Conservation (phyloP, 1,140 invertebrate species). For the Formica exsecta region DNA sequence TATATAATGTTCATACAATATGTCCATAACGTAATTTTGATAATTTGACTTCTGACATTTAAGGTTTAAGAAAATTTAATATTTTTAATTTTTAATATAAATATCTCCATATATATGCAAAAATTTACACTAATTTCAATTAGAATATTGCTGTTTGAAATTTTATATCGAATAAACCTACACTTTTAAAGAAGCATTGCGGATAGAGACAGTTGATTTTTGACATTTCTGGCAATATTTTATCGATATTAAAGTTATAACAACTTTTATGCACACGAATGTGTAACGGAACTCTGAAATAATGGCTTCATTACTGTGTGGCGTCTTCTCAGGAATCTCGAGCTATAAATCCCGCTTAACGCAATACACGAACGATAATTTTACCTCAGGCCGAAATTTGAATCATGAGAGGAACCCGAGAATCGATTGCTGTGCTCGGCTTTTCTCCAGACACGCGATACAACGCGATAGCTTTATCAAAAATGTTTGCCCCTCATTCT, state of each 20-base stretch:
- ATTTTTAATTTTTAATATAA: slow-evolving; percentile 8
- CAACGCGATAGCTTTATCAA: slow-evolving; percentile 28
- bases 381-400: slow-evolving; percentile 44
- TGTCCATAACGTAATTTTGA: too few species aligned
- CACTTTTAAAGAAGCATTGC: background rate
- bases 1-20: too few species aligned
- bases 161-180: background rate
- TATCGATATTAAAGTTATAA: slow-evolving; percentile 8
- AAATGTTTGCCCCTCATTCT: background rate
- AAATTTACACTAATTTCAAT: background rate
- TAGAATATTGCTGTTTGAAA: background rate
- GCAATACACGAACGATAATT: slow-evolving; percentile 43
- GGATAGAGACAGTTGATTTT: background rate
- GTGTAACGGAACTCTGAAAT: background rate
- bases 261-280: slow-evolving; percentile 8
- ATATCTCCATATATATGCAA: background rate
- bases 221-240: slow-evolving; percentile 4
- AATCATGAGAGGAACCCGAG: slow-evolving; percentile 39
- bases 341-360: slow-evolving; percentile 42
- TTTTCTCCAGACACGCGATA: slow-evolving; percentile 42
- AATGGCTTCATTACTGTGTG: slow-evolving; percentile 42
- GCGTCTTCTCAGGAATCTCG: slow-evolving; percentile 22
- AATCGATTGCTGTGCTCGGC: slow-evolving; percentile 43
- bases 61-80: background rate
- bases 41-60: background rate